phyloP scores from a whole-genome alignment of 2,113 vertebrate species.

The Chaenocephalus aceratus region DNA sequence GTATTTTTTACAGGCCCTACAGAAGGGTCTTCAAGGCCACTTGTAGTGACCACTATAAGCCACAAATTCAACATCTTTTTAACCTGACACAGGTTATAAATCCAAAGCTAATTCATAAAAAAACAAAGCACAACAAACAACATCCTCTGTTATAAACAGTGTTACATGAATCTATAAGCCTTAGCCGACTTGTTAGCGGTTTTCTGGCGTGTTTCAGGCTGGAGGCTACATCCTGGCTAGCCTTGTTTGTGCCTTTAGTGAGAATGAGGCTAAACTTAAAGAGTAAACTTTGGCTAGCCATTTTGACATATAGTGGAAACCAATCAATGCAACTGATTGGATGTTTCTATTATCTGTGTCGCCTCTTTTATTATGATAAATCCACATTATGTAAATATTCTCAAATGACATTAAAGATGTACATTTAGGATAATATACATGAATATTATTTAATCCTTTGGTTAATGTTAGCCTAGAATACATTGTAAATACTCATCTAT shows the following conservation, averaged over 20 bases:
- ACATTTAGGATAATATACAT: slow-evolving; percentile 44
- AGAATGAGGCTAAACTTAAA: slow-evolving; percentile 35
- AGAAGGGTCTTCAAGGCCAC: slow-evolving; percentile 22
- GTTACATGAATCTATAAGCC: slow-evolving; percentile 46
- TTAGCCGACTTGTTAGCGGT: slow-evolving; percentile 43
- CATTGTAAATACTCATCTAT: slow-evolving; percentile 54
- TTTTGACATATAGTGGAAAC: slow-evolving; percentile 42
- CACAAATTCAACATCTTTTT: slow-evolving; percentile 20
- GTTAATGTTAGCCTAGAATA: slow-evolving; percentile 49
- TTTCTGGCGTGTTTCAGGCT: slow-evolving; percentile 38
- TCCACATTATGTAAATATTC: slow-evolving; percentile 56
- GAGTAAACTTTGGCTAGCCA: slow-evolving; percentile 45
- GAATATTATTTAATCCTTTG: slow-evolving; percentile 39
- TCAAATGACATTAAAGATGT: slow-evolving; percentile 35
- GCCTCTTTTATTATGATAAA: slow-evolving; percentile 36
- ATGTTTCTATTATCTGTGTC: slow-evolving; percentile 42
- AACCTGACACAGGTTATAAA: slow-evolving; percentile 11
- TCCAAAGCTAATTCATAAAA: slow-evolving; percentile 39
- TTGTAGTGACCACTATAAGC: slow-evolving; percentile 15
- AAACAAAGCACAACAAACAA: slow-evolving; percentile 72
- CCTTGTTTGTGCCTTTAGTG: slow-evolving; percentile 68
- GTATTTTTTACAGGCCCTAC: slow-evolving; percentile 38
- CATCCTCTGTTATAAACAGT: slow-evolving; percentile 29
- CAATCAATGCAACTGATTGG: slow-evolving; percentile 26
- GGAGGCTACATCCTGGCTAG: slow-evolving; percentile 26